Evolutionary conservation across 2,797 vertebrate genomes (phyloP).

Genomic region (Ctenochaetus hawaiiensis): DNA sequence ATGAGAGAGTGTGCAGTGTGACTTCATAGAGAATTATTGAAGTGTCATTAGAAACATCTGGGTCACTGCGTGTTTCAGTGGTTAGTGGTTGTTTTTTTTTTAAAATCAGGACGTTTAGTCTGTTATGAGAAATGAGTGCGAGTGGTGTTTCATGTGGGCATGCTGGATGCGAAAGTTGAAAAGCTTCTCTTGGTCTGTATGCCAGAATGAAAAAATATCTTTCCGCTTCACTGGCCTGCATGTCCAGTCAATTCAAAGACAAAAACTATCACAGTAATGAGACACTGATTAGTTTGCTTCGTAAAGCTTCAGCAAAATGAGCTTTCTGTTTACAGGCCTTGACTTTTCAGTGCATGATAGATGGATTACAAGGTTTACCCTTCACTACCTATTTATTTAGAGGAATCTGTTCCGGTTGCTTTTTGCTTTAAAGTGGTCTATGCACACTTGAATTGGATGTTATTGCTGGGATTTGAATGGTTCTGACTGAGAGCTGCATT

Average conservation of each 20-base stretch:
- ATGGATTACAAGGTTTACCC: not conserved
- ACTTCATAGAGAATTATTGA: too few relatives aligned
- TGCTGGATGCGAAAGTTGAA: constrained; percentile 4
- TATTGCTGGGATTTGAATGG: not conserved
- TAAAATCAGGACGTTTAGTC: not conserved
- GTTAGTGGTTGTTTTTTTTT: not conserved
- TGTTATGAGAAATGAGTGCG: not conserved
- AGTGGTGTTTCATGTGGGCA: not conserved
- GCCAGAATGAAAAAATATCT: not conserved
- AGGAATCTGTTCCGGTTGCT: not conserved
- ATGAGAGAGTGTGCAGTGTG: not conserved
- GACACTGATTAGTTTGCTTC: too few relatives aligned
- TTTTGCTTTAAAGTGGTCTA: not conserved
- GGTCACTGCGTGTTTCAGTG: not conserved
- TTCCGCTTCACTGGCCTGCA: too few relatives aligned
- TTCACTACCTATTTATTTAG: not conserved
- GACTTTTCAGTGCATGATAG: not conserved
- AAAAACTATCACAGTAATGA: too few relatives aligned
- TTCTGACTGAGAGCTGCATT: not conserved
- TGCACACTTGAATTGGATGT: not conserved
- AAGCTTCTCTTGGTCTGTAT: not conserved
- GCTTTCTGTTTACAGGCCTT: not conserved
- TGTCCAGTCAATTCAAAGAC: too few relatives aligned
- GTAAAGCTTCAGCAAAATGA: not conserved
- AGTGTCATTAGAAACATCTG: not conserved